Evolutionary conservation across 2,888 invertebrate species (phyloP).

Genomic region (Formica aserva): DNA sequence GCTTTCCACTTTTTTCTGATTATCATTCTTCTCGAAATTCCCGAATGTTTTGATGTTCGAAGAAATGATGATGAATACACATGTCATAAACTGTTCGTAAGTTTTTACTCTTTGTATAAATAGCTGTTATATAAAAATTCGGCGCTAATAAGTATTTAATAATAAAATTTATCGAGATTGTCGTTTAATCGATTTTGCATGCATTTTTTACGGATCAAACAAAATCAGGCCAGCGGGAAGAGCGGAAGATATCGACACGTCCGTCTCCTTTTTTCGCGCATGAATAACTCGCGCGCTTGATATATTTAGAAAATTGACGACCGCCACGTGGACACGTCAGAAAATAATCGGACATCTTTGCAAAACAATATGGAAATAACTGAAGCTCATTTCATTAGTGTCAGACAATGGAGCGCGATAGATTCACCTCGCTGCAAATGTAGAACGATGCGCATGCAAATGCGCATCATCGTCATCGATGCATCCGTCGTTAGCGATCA

Average conservation of each 20-base stretch:
- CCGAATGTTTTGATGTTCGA: background rate
- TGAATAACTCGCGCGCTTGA: constrained; percentile 16
- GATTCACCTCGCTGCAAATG: constrained; percentile 56
- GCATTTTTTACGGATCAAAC: constrained; percentile 13
- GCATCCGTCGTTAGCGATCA: background rate
- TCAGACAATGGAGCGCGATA: constrained; percentile 62
- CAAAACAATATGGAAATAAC: constrained; percentile 57
- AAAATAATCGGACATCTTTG: constrained; percentile 39
- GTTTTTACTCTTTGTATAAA: background rate
- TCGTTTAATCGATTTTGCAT: background rate
- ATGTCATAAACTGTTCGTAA: background rate
- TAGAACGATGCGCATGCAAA: constrained; percentile 42
- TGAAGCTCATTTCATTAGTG: constrained; percentile 60
- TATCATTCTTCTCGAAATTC: background rate
- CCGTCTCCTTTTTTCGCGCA: constrained; percentile 1
- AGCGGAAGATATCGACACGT: constrained; percentile 12
- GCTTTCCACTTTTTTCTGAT: background rate
- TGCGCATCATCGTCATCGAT: background rate
- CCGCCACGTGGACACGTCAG: background rate
- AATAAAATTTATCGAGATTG: background rate
- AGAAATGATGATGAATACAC: background rate
- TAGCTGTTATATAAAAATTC: background rate
- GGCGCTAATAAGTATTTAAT: background rate
- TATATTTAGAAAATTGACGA: constrained; percentile 22
- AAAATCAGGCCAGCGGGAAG: constrained; percentile 11